These are phyloP conservation scores for Priocnemis perturbator DNA, from an alignment of 2,888 invertebrate species.

Conservation along the genomic window DNA sequence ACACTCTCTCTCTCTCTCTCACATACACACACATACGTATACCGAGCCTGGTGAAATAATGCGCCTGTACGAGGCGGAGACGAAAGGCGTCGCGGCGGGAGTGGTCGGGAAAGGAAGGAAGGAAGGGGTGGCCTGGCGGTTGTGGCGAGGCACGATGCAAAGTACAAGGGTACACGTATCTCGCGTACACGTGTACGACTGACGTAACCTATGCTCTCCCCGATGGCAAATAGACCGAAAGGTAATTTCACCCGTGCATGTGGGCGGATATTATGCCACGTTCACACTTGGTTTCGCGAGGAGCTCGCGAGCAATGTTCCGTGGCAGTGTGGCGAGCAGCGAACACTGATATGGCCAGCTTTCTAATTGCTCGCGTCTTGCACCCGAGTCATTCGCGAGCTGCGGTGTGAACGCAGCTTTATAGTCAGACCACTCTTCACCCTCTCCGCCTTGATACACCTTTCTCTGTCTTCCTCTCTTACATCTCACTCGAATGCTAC, in stretches of 20 bases:
- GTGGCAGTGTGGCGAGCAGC: no score
- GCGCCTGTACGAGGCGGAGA: no score
- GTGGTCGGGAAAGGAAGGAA: neutral
- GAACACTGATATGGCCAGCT: no score
- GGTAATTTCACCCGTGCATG: constrained; percentile 57
- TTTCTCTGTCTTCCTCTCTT: neutral
- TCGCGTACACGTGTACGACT: constrained; percentile 50
- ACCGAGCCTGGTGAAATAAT: no score
- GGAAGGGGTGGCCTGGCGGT: constrained; percentile 4
- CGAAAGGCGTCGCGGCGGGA: no score
- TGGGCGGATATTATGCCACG: constrained; percentile 57
- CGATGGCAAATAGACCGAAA: constrained; percentile 57
- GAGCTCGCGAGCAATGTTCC: no score
- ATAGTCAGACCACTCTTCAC: constrained; percentile 26
- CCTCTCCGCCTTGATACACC: neutral
- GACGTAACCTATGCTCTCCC: constrained; percentile 57
- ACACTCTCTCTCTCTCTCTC: no score
- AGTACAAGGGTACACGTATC: constrained; percentile 36
- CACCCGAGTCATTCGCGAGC: no score
- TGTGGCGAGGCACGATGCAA: constrained; percentile 7
- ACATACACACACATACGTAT: no score
- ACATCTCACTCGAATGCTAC: no score
- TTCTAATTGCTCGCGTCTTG: no score
- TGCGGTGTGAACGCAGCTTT: no score
- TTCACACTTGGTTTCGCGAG: constrained; percentile 33